Conservation (phyloP, 1,140 invertebrate species). For the Dryas iulia region DNA sequence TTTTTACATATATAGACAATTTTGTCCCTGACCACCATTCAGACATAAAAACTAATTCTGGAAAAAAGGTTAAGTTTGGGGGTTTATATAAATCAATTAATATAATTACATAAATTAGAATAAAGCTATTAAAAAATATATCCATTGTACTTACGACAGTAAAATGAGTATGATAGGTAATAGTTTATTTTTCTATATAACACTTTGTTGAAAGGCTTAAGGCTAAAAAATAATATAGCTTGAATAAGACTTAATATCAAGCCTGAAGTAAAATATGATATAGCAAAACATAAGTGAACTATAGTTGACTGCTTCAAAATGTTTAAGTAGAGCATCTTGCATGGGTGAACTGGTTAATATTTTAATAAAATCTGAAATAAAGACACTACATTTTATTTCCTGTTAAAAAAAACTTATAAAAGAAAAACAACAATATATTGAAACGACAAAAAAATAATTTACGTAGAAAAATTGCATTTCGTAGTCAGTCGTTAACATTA, state of each 20-base stretch:
- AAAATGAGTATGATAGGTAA: slow-evolving; percentile 93
- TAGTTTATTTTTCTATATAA: slow-evolving; percentile 95
- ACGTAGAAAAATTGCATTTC: too few species aligned
- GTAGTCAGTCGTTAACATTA: not conserved
- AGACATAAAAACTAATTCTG: slow-evolving; percentile 94
- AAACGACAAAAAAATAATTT: too few species aligned
- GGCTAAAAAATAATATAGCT: slow-evolving; percentile 86
- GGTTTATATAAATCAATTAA: not conserved
- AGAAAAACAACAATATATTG: not conserved
- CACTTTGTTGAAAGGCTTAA: slow-evolving; percentile 87
- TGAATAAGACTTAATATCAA: slow-evolving; percentile 92
- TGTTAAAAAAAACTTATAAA: slow-evolving; percentile 19
- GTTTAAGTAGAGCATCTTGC: slow-evolving; percentile 85
- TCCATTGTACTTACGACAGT: slow-evolving; percentile 90
- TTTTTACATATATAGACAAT: slow-evolving; percentile 88
- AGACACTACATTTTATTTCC: not conserved
- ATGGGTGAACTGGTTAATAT: slow-evolving; percentile 42
- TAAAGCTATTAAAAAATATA: not conserved
- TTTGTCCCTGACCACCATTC: slow-evolving; percentile 95
- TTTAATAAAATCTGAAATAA: slow-evolving; percentile 56
- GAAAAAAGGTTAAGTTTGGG: slow-evolving; percentile 35
- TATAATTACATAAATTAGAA: not conserved
- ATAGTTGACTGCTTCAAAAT: slow-evolving; percentile 83
- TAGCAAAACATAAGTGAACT: slow-evolving; percentile 90
- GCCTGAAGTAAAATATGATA: slow-evolving; percentile 94